Conservation (phyloP, 2,113 vertebrate genomes). For the Misgurnus mizolepis region DNA sequence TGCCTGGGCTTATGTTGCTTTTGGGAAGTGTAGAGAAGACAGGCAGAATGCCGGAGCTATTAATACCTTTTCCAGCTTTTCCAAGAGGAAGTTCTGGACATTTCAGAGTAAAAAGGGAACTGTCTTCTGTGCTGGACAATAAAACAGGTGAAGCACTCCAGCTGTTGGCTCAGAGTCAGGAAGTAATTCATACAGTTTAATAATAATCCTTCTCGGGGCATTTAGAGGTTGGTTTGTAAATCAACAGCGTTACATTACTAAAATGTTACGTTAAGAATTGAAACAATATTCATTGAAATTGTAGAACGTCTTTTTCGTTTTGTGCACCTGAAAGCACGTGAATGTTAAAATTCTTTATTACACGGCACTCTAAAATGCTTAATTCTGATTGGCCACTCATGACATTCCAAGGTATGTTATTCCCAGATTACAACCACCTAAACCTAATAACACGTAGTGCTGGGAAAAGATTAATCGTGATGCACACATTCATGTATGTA, state of each 20-base stretch:
- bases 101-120: conserved; percentile 47
- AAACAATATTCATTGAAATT: background rate
- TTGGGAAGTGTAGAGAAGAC: conserved; percentile 30
- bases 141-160: conserved; percentile 30
- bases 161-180: conserved; percentile 2
- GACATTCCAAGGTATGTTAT: too few relatives aligned
- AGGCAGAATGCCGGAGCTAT: conserved; percentile 44
- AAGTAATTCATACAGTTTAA: conserved; percentile 22
- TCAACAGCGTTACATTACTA: background rate
- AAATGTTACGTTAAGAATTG: conserved; percentile 2
- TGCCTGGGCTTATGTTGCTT: conserved; percentile 46
- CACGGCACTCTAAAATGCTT: too few relatives aligned
- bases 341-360: too few relatives aligned
- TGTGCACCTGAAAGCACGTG: too few relatives aligned
- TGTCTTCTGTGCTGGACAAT: conserved; percentile 37
- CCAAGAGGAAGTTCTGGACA: conserved; percentile 49
- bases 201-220: background rate
- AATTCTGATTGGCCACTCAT: too few relatives aligned
- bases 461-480: too few relatives aligned
- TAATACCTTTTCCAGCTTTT: conserved; percentile 60
- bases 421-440: too few relatives aligned
- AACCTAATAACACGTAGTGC: too few relatives aligned
- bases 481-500: too few relatives aligned
- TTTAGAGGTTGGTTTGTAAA: background rate
- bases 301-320: background rate